Conservation (phyloP, 2,113 vertebrate genomes). For the Struthio camelus region DNA sequence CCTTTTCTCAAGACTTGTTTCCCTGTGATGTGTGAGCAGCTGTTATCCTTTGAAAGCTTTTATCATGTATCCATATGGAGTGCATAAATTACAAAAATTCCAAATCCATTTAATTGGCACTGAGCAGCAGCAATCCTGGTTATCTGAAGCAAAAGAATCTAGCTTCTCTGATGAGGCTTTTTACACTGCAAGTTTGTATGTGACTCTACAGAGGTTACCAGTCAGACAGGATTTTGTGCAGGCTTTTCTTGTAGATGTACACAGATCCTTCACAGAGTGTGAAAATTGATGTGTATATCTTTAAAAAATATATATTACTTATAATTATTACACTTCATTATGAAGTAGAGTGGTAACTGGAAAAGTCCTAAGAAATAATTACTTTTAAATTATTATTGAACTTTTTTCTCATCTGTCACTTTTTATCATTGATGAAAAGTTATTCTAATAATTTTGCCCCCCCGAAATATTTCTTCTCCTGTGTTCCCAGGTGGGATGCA, state of each 20-base stretch:
- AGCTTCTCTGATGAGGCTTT: not conserved
- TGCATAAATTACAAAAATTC: not conserved
- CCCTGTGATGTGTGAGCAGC: not conserved
- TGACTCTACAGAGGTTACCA: not conserved
- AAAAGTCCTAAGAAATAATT: not conserved
- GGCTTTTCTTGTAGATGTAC: not conserved
- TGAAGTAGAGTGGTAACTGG: not conserved
- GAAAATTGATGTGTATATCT: not conserved
- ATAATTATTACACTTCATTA: not conserved
- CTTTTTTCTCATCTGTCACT: not conserved
- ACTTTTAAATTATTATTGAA: not conserved
- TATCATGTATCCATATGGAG: not conserved
- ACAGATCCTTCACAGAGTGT: not conserved
- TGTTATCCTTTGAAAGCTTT: not conserved
- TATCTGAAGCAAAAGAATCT: not conserved
- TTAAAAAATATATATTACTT: not conserved
- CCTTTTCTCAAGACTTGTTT: not conserved
- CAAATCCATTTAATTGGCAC: not conserved
- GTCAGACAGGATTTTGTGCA: not conserved
- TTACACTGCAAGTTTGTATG: not conserved
- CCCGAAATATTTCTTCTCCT: not conserved
- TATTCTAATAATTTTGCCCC: not conserved
- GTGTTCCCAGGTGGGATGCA: not conserved
- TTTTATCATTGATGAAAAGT: not conserved
- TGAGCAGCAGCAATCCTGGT: not conserved